Percentiles rank a stretch among this genome's conserved stretches.
These are phyloP conservation scores for Isurus oxyrinchus DNA, from an alignment of 2,113 vertebrate species.

Conservation along the genomic window DNA sequence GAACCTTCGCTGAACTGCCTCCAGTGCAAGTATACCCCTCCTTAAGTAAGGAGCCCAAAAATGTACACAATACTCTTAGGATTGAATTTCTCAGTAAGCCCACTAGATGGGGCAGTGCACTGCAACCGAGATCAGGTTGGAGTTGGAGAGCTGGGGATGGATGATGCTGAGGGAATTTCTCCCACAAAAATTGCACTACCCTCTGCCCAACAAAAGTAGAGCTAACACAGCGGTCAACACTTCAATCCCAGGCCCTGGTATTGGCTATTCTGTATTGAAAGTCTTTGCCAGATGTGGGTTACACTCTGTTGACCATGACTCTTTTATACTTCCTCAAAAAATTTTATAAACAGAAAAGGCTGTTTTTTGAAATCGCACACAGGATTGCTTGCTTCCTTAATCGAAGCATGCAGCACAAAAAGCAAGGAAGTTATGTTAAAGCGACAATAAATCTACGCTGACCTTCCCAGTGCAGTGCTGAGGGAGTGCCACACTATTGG, in stretches of 20 bases:
- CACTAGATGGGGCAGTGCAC: conserved; percentile 14
- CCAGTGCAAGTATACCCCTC: neutral
- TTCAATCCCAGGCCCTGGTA: neutral
- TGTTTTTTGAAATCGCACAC: too few species aligned
- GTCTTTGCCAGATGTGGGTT: neutral
- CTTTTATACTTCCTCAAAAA: neutral
- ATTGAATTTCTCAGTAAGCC: neutral
- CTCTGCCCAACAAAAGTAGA: neutral
- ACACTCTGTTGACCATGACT: neutral
- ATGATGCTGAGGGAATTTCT: neutral
- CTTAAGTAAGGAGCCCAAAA: too few species aligned
- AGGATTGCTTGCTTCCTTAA: too few species aligned
- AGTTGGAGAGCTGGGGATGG: neutral
- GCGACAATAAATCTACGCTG: too few species aligned
- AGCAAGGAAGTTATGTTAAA: too few species aligned
- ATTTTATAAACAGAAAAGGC: too few species aligned
- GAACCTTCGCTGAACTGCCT: neutral
- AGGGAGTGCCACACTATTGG: too few species aligned
- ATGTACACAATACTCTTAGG: neutral
- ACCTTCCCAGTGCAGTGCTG: too few species aligned
- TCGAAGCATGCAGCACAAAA: too few species aligned
- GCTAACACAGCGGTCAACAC: neutral
- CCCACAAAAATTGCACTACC: neutral
- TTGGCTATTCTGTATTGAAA: neutral
- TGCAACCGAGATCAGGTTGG: neutral